These are phyloP conservation scores for Astur gentilis DNA, from an alignment of 2,113 vertebrate genomes.

Conservation along the genomic window DNA sequence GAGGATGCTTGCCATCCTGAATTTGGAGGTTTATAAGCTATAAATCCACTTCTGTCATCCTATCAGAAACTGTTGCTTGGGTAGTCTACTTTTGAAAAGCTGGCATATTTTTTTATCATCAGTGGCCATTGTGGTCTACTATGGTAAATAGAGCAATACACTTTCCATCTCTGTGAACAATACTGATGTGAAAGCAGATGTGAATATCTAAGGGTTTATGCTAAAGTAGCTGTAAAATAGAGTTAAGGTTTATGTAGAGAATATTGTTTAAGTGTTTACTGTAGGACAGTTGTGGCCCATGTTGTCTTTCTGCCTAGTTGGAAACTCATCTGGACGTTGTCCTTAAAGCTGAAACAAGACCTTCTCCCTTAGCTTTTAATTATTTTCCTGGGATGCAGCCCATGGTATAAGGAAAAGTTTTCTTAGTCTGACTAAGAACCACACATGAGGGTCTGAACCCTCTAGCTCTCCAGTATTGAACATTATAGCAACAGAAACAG, in stretches of 20 bases:
- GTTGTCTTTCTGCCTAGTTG: not conserved
- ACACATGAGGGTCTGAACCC: rapidly evolving
- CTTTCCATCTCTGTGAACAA: not conserved
- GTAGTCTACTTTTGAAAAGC: not conserved
- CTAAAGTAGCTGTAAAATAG: not conserved
- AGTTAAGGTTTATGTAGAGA: not conserved
- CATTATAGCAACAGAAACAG: not conserved
- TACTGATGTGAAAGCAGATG: not conserved
- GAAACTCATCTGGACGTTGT: not conserved
- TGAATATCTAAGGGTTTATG: not conserved
- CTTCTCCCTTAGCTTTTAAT: not conserved
- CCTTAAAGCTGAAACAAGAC: not conserved
- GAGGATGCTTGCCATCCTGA: not conserved
- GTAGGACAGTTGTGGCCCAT: rapidly evolving
- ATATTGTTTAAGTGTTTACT: not conserved
- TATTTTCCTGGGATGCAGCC: not conserved
- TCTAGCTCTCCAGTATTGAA: not conserved
- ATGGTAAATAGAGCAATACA: not conserved
- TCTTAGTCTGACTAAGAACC: not conserved
- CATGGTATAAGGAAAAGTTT: not conserved
- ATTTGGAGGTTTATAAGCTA: not conserved
- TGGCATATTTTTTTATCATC: not conserved
- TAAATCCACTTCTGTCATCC: not conserved
- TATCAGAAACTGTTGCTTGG: not conserved
- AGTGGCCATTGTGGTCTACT: not conserved